Conservation (phyloP, 2,797 vertebrate species). For the Mus spretus region DNA sequence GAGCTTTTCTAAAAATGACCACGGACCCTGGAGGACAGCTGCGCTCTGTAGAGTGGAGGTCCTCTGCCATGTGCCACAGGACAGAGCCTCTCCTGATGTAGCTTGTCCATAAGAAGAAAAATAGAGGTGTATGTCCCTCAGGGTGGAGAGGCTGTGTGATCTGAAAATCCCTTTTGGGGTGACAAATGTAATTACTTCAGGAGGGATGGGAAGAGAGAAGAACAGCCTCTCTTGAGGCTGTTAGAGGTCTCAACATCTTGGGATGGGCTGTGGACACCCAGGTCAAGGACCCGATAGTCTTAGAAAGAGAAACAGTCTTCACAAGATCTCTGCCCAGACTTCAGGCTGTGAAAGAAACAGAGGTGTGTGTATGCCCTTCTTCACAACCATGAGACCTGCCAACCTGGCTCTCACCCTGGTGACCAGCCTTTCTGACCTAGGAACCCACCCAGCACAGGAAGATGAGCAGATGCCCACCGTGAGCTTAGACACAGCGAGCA, state of each 20-base stretch:
- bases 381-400: not conserved
- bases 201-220: not conserved
- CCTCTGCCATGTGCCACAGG: constrained; percentile 40
- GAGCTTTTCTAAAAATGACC: constrained; percentile 74
- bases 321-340: not conserved
- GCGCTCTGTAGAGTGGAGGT: not conserved
- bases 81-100: constrained; percentile 29
- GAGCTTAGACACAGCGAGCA: not conserved
- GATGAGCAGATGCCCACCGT: not conserved
- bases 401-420: no score
- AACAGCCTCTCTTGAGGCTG: not conserved
- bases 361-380: not conserved
- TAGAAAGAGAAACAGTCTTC: not conserved
- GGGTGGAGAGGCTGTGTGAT: not conserved
- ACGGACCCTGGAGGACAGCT: constrained; percentile 33
- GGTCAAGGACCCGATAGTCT: not conserved
- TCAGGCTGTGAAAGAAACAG: not conserved
- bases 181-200: not conserved
- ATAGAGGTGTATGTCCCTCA: not conserved
- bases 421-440: not conserved
- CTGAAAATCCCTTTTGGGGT: constrained; percentile 19
- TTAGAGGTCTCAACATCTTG: no score
- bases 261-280: not conserved
- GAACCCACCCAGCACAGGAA: not conserved
- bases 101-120: not conserved